Evolutionary conservation across 2,797 vertebrate species (phyloP).

Genomic region (Petrocephalus schoutedeni): DNA sequence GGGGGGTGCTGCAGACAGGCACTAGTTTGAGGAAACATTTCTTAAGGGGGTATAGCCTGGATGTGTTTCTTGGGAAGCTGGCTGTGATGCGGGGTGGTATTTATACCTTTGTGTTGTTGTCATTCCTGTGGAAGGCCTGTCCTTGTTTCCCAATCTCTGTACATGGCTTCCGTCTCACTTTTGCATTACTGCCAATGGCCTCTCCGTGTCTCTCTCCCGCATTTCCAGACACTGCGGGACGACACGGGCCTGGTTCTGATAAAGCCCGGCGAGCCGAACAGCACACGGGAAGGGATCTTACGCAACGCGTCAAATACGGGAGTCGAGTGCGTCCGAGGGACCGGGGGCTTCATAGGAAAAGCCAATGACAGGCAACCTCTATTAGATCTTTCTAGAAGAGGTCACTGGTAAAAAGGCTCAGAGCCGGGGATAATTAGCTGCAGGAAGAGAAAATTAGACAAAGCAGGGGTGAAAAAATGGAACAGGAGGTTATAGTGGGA

Average conservation of each 20-base stretch:
- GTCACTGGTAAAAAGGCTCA: not conserved
- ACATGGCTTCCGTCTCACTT: not conserved
- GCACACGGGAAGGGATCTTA: not conserved
- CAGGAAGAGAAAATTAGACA: not conserved
- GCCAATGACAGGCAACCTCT: not conserved
- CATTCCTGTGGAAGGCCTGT: not conserved
- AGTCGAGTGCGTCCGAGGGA: not conserved
- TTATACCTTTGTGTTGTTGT: not conserved
- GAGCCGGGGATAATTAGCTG: not conserved
- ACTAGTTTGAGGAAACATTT: not conserved
- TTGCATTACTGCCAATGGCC: not conserved
- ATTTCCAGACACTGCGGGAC: not conserved
- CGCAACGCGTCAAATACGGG: not conserved
- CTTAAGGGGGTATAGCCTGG: not conserved
- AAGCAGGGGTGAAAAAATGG: not conserved
- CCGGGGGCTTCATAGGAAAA: not conserved
- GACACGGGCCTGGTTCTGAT: not conserved
- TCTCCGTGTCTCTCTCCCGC: not conserved
- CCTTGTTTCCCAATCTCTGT: not conserved
- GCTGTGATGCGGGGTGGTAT: not conserved
- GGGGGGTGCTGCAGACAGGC: not conserved
- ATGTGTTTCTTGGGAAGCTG: not conserved
- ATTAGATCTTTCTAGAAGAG: not conserved
- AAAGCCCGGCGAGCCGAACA: not conserved
- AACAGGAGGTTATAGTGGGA: not conserved